A percentile compares a stretch with the other conserved stretches of the same genome.
These are phyloP conservation scores for Notarius lentiginosus DNA, from an alignment of 2,113 vertebrate species.

Conservation along the genomic window DNA sequence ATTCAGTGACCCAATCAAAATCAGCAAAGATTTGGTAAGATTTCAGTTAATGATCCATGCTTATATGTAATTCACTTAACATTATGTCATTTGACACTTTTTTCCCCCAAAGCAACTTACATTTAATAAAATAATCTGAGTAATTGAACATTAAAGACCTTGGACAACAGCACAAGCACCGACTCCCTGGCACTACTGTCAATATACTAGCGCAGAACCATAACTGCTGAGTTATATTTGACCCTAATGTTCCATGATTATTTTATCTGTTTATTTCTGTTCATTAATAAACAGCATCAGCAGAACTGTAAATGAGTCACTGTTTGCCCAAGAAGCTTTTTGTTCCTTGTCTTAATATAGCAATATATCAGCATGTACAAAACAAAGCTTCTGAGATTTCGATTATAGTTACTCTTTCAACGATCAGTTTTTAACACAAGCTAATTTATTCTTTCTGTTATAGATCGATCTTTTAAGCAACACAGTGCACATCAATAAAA, in stretches of 20 bases:
- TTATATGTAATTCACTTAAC: not conserved
- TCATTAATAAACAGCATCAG: not conserved
- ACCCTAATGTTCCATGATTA: not conserved
- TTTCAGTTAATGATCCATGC: not conserved
- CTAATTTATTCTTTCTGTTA: not conserved
- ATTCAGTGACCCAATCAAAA: conserved; percentile 69
- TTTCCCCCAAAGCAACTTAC: too few species aligned
- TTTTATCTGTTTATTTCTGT: not conserved
- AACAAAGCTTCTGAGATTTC: not conserved
- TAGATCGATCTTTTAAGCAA: not conserved
- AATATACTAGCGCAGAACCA: not conserved
- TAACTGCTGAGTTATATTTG: not conserved
- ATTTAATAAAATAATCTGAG: not conserved
- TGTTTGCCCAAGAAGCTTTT: not conserved
- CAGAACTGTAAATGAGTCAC: not conserved
- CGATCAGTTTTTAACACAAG: not conserved
- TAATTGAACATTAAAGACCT: not conserved
- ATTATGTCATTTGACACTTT: not conserved
- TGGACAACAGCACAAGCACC: not conserved
- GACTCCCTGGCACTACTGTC: not conserved
- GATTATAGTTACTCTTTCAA: not conserved
- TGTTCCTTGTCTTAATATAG: not conserved
- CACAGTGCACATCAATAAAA: not conserved
- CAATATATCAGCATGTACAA: not conserved
- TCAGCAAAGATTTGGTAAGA: conserved; percentile 68